phyloP scores from a whole-genome alignment of 64 coral and sea anemone species.

The Pocillopora verrucosa region DNA sequence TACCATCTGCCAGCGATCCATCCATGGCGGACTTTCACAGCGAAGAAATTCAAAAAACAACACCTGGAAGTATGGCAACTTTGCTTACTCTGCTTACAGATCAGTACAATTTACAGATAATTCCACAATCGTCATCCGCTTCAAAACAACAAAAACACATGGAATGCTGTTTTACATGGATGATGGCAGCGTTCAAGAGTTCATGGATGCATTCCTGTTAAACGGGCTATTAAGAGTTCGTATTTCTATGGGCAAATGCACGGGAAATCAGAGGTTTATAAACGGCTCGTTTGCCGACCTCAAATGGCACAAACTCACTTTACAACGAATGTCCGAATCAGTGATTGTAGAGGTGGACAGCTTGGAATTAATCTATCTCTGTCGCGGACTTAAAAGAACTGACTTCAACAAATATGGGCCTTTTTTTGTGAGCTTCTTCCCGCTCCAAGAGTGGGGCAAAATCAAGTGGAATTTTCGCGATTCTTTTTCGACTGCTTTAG shows the following conservation, averaged over 20 bases:
- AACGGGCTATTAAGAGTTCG: constrained; percentile 40
- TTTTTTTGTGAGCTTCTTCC: constrained; percentile 10
- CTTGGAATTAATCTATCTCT: not conserved
- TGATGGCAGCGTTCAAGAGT: constrained; percentile 27
- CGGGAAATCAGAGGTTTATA: not conserved
- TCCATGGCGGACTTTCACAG: not conserved
- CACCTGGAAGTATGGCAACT: constrained; percentile 26
- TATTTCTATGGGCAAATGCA: constrained; percentile 25
- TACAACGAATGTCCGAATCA: not conserved
- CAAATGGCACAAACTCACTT: constrained; percentile 56
- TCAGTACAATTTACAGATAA: constrained; percentile 27
- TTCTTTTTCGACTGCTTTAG: not conserved
- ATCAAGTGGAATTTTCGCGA: constrained; percentile 2
- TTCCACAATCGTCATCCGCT: constrained; percentile 28
- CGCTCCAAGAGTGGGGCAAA: not conserved
- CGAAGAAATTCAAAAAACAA: not conserved
- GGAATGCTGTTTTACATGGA: constrained; percentile 63
- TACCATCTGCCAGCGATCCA: constrained; percentile 24
- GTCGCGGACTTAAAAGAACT: not conserved
- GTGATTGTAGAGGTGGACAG: not conserved
- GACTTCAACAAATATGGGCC: constrained; percentile 10
- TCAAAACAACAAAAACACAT: constrained; percentile 31
- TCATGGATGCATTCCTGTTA: constrained; percentile 51
- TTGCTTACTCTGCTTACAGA: constrained; percentile 37
- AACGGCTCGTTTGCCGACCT: constrained; percentile 52